phyloP scores from a whole-genome alignment of 37 sponge, comb jelly and placozoan genomes.

The Ianthella basta region DNA sequence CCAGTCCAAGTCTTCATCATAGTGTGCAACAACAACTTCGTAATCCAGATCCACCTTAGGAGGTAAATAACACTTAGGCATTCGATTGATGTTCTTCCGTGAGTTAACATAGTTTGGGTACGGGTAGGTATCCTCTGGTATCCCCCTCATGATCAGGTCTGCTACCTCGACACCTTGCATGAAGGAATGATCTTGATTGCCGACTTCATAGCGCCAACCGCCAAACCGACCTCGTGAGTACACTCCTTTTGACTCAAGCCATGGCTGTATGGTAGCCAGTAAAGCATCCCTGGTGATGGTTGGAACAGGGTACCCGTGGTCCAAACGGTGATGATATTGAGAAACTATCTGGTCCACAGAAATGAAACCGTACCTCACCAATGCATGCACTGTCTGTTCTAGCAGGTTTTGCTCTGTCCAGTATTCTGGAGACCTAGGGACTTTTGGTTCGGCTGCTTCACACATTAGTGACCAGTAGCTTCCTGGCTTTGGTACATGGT shows the following conservation, averaged over 20 bases:
- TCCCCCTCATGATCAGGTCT: background rate
- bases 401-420: constrained; percentile 27
- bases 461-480: constrained; percentile 60
- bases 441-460: constrained; percentile 44
- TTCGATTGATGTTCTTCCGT: constrained; percentile 30
- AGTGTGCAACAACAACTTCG: constrained; percentile 37
- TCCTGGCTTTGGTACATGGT: constrained; percentile 46
- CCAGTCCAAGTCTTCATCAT: constrained; percentile 27
- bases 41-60: background rate
- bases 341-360: constrained; percentile 32
- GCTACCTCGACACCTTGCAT: background rate
- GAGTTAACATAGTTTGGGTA: constrained; percentile 35
- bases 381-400: constrained; percentile 13
- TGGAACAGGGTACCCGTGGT: constrained; percentile 57
- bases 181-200: constrained; percentile 13
- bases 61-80: background rate
- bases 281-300: background rate
- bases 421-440: background rate
- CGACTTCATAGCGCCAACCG: background rate
- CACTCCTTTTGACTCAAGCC: background rate
- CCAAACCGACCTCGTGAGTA: constrained; percentile 6
- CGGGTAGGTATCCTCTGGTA: constrained; percentile 46
- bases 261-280: background rate
- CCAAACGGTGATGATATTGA: constrained; percentile 27
- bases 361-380: constrained; percentile 37